Percentiles rank a stretch among this genome's conserved stretches.
Conservation (phyloP, 2,113 vertebrate genomes). For the Notechis scutatus region DNA sequence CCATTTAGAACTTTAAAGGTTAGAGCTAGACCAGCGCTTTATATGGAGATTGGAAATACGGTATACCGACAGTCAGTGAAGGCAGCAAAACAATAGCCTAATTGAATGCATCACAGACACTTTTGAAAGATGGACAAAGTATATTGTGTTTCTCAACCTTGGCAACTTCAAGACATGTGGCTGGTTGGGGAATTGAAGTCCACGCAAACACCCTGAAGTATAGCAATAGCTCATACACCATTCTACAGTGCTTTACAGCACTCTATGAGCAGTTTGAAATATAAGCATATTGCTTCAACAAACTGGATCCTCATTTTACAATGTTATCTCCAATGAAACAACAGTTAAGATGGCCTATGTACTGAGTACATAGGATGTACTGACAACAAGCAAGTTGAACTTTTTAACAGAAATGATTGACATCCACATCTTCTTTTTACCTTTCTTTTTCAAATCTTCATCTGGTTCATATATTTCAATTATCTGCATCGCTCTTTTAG, state of each 20-base stretch:
- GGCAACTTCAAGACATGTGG: not conserved
- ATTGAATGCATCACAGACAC: not conserved
- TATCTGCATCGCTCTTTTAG: conserved; percentile 94
- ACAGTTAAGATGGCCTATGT: not conserved
- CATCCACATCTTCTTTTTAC: conserved; percentile 65
- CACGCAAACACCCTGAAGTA: not conserved
- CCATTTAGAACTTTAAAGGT: not conserved
- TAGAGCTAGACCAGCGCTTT: not conserved
- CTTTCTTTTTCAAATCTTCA: conserved; percentile 89
- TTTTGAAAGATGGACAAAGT: not conserved
- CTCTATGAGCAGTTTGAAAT: not conserved
- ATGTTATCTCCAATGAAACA: not conserved
- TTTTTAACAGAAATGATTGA: not conserved
- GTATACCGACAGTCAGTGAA: not conserved
- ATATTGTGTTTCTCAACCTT: not conserved
- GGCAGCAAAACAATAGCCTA: not conserved
- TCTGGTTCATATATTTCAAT: conserved; percentile 94
- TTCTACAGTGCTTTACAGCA: not conserved
- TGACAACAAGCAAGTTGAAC: not conserved
- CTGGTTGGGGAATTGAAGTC: not conserved
- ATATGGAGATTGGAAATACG: not conserved
- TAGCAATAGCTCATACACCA: not conserved
- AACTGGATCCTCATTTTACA: not conserved
- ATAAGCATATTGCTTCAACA: not conserved
- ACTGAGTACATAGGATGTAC: too few species aligned